Evolutionary conservation across 1,140 invertebrate genomes (phyloP).

Genomic region (Spodoptera frugiperda): DNA sequence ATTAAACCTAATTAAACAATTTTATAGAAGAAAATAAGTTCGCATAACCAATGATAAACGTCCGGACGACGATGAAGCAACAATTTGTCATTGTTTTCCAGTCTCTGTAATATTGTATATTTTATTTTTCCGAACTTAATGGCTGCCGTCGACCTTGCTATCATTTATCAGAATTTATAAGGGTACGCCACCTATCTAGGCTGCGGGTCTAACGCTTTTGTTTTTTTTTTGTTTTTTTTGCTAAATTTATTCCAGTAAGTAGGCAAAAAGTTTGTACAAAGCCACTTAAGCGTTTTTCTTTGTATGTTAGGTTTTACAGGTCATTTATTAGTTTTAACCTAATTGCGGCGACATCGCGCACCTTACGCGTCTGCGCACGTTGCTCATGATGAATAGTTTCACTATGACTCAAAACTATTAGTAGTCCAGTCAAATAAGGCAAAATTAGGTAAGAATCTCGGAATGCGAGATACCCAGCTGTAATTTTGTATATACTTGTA

Average conservation of each 20-base stretch:
- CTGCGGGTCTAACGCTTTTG: conserved; percentile 2
- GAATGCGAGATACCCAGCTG: too few species aligned
- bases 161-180: conserved; percentile 55
- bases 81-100: conserved; percentile 60
- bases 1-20: neutral
- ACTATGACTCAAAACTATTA: too few species aligned
- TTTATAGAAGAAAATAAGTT: conserved; percentile 33
- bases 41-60: conserved; percentile 58
- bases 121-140: conserved; percentile 53
- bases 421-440: too few species aligned
- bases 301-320: too few species aligned
- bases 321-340: too few species aligned
- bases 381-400: too few species aligned
- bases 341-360: too few species aligned
- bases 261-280: too few species aligned
- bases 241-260: neutral
- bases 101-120: conserved; percentile 47
- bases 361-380: too few species aligned
- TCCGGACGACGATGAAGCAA: conserved; percentile 38
- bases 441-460: too few species aligned
- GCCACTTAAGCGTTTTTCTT: too few species aligned
- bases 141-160: conserved; percentile 40
- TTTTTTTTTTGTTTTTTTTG: conserved; percentile 3
- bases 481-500: too few species aligned
- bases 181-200: conserved; percentile 34